A percentile compares a stretch with the other conserved stretches of the same genome.
Evolutionary conservation across 2,797 vertebrate genomes (phyloP).

Genomic region (Hyperoplus lanceolatus): DNA sequence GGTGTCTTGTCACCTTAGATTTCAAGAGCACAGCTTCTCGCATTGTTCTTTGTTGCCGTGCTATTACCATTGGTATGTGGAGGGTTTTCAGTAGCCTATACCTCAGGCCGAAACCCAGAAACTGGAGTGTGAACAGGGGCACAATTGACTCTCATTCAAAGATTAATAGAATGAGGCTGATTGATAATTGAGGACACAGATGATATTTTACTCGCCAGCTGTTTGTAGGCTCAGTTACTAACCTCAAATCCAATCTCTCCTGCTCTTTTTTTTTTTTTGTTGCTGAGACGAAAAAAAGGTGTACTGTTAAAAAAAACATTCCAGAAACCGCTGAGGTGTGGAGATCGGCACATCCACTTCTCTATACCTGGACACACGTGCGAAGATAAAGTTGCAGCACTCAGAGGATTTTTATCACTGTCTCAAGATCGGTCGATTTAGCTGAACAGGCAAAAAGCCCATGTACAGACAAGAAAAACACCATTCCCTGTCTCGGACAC

Average conservation of each 20-base stretch:
- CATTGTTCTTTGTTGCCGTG: slow-evolving; percentile 64
- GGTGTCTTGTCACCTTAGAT: slow-evolving; percentile 53
- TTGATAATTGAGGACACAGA: slow-evolving; percentile 12
- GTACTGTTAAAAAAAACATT: slow-evolving; percentile 22
- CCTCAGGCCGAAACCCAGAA: slow-evolving; percentile 7
- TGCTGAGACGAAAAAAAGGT: background rate
- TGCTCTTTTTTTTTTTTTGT: background rate
- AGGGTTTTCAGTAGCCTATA: slow-evolving; percentile 23
- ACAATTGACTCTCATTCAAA: slow-evolving; percentile 13
- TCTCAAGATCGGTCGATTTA: slow-evolving; percentile 17
- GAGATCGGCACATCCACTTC: slow-evolving; percentile 2
- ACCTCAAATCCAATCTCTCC: background rate
- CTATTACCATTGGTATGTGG: slow-evolving; percentile 56
- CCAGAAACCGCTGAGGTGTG: slow-evolving; percentile 23
- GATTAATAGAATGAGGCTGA: background rate
- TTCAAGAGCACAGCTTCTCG: slow-evolving; percentile 43
- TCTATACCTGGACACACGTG: slow-evolving; percentile 1
- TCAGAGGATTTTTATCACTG: background rate
- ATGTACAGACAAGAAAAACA: slow-evolving; percentile 18
- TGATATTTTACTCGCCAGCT: background rate
- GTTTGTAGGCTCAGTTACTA: slow-evolving; percentile 17
- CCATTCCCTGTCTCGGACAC: background rate
- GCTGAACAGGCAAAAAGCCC: slow-evolving; percentile 17
- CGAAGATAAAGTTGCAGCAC: slow-evolving; percentile 9
- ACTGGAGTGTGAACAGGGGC: slow-evolving; percentile 1